Base-by-base conservation (phyloP, 2,113 vertebrate species). In the Triplophysa siluroides region DNA sequence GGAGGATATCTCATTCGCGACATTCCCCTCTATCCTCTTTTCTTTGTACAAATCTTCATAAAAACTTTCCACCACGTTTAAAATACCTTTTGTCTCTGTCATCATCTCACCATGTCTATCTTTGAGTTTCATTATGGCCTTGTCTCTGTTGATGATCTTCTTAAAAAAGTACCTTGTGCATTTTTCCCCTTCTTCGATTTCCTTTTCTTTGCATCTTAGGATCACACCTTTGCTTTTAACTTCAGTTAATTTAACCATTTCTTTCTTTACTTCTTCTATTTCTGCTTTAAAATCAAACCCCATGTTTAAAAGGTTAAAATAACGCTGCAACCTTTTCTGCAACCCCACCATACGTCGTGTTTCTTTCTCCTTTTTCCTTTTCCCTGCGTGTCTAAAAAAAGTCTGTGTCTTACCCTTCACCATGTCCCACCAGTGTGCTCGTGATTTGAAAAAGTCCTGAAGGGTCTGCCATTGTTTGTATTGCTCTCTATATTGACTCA, bases 211-310 rank as follows among this genome's bases (percentile, higher is more conserved):
- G 12, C 76, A 26, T 41, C 75, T 71, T 60, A 78, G 41, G 58
- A 83, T 74, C 0, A 64, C 7, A 0, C 69, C 78, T 14, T 61
- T 82, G 13, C 77, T 67, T 38, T 47, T 8, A 0, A 1, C 0
- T 10, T 45, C 26, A 0, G 38, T 3, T 63, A 80, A 24, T n/a
- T 18, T 5, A 2, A 29, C 4, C 78, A 86, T 84, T 80, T 83
- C 76, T 1, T 56, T 23, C 9, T 79, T 83, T 0, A 81, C 62
- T 1, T 77, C 21, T 45, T 47, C 50, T 0, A 84, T 65, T 16
- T 79, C 77, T 0, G 84, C n/a, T n/a, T 5, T 76, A 58, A 80
- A 86, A 78, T 82, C 75, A 14, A 81, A 56, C 0, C 80, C 79
- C 4, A 12, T 2, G 2, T 64, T 4, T 29, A 33, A 56, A 41